These are phyloP conservation scores for Rhadinocentrus ornatus DNA, from an alignment of 2,797 vertebrate species.

Conservation along the genomic window DNA sequence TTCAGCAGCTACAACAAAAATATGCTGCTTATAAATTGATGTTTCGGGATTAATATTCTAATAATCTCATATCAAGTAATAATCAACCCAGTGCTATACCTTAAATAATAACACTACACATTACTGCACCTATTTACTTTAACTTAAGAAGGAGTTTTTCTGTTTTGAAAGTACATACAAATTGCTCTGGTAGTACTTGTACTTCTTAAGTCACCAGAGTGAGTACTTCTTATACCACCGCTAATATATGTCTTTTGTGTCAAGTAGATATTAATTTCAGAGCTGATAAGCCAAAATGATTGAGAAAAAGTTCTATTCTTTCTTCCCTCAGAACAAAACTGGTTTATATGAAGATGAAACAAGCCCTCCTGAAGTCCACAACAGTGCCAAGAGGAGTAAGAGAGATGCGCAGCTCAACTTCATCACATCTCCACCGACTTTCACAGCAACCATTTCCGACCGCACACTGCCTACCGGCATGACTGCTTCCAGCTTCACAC, in stretches of 20 bases:
- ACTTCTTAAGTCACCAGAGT: background rate
- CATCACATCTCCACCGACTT: constrained; percentile 74
- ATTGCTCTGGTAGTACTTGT: too few relatives aligned
- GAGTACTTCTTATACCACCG: background rate
- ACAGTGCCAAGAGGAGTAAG: constrained; percentile 73
- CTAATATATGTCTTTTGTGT: background rate
- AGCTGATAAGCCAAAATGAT: background rate
- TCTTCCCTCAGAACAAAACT: constrained; percentile 76
- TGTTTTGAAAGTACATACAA: too few relatives aligned
- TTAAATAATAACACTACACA: background rate
- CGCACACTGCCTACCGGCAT: constrained; percentile 54
- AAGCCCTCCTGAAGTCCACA: constrained; percentile 62
- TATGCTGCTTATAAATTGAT: background rate
- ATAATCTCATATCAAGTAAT: background rate
- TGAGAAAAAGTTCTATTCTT: background rate
- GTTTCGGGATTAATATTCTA: background rate
- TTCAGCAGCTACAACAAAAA: background rate
- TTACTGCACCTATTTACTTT: background rate
- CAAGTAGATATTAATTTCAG: background rate
- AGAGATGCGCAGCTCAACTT: constrained; percentile 84
- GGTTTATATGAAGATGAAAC: constrained; percentile 60
- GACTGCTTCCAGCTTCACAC: constrained; percentile 51
- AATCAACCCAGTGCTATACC: background rate
- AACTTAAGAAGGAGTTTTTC: too few relatives aligned
- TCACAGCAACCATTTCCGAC: constrained; percentile 77